Evolutionary conservation across 2,797 vertebrate genomes (phyloP), one percentile per base, ranked within the genome.

Genomic region (Hemibagrus guttatus): DNA sequence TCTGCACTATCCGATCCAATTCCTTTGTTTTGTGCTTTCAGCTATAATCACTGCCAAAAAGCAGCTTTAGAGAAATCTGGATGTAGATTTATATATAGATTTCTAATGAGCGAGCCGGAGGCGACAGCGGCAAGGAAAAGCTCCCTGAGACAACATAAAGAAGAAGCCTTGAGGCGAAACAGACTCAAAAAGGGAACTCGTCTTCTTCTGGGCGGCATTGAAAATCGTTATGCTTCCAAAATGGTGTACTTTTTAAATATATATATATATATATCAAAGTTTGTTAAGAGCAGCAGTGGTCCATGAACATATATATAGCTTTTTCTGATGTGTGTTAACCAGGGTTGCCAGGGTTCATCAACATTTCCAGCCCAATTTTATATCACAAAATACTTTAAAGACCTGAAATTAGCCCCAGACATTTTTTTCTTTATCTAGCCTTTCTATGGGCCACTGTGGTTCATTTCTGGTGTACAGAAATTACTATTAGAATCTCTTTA

Each of bases 71-170:
- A 2, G 28, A 17, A 71, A 42, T 23, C 68, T 21, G 9, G 16
- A 42, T 42, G 68, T 71, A 71, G 68, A 71, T 71, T 46, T 71
- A 46, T 46, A 42, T 72, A 26, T 72, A 72, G 39, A 72, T 23
- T 72, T 72, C 42, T 46, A 72, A 72, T 46, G 39, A 72, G 69
- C 23, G 2, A 46, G 69, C 39, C 69, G 23, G 69, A 72, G 69
- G 69, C 12, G 42, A 72, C 39, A 46, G 69, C 9, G 28, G 42
- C 39, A 49, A 26, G 39, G 8, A 46, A 72, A 71, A 23, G 6
- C 69, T 46, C 21, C 42, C 42, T 21, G 69, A 72, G 42, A 72
- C 21, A 26, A 46, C 69, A 72, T 46, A 21, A 72, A 72, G 69
- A 26, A 46, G 21, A 72, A 46, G 69, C 69, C 69, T 72, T 14